Base-by-base conservation (phyloP, 2,113 vertebrate genomes). In the Cariama cristata region DNA sequence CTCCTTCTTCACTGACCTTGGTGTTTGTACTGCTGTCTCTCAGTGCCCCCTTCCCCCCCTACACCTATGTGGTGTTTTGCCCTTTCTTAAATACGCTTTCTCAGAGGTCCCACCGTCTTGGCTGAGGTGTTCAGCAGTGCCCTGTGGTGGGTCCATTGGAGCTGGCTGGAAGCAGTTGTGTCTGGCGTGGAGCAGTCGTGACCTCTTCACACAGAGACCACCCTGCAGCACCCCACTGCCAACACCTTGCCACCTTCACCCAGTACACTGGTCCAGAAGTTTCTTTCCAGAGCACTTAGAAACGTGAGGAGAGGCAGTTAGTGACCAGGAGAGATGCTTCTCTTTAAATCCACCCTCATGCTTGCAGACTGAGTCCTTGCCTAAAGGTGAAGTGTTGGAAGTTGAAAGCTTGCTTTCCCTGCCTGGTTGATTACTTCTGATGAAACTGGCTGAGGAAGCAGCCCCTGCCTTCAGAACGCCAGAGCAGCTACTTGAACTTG, bases 91-190 rank as follows among this genome's bases (percentile, higher is more conserved):
- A 52, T 17, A 22, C 5, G 4, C 33, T 64, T 90, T 44, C 45
- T 38, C 16, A 14, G 62, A 32, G 18, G 56, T 75, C 4, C 47
- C 16, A 44, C 45, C 9, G 1, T 21, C 6, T 27, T 79, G 74
- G 50, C 42, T 71, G 90, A 79, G 47, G 44, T 9, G 47, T 56
- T 88, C 26, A 16, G 44, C 53, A 35, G 9, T 50, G 18, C 38
- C 47, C 27, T 58, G n/a, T 0, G 0, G 7, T 63, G 20, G 8
- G 49, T 88, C 35, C 7, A 0, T 42, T 0, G 0, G 30, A 67
- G 42, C 24, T 69, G 62, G 24, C n/a, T 84, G 23, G 18, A 79
- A 68, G 68, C 44, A 55, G 21, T 32, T 77, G 5, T 19, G 1
- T 28, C 42, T 82, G 66, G 14, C 7, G 19, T 3, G 30, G 47